Evolutionary conservation across 2,113 vertebrate genomes (phyloP).

Genomic region (Proterorhinus semilunaris): DNA sequence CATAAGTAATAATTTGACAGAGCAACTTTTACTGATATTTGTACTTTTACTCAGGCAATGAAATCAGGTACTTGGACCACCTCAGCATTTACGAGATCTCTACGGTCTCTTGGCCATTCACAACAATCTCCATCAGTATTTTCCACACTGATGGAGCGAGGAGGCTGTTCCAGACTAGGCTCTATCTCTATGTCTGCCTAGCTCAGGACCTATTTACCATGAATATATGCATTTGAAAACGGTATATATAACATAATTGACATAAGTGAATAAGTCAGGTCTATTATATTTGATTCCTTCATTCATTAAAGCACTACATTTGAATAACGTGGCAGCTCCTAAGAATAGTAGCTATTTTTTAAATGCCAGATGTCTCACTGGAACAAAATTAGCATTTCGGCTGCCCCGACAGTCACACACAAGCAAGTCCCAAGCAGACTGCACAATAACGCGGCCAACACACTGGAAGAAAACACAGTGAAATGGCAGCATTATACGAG

Average conservation of each 20-base stretch:
- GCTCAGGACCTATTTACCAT: background rate
- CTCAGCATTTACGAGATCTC: too few species aligned
- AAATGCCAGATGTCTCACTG: constrained; percentile 36
- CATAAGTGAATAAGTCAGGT: constrained; percentile 9
- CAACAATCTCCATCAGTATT: too few species aligned
- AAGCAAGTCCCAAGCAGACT: constrained; percentile 25
- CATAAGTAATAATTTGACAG: too few species aligned
- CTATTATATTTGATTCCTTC: constrained; percentile 8
- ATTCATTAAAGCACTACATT: constrained; percentile 10
- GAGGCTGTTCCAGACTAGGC: too few species aligned
- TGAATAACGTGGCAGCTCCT: constrained; percentile 12
- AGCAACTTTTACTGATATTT: too few species aligned
- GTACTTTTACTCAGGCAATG: too few species aligned
- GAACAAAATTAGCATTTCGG: constrained; percentile 44
- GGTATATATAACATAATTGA: background rate
- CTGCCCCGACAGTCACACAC: constrained; percentile 46
- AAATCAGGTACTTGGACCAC: too few species aligned
- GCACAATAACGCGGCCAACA: constrained; percentile 33
- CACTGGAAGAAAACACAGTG: constrained; percentile 29
- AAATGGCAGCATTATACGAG: constrained; percentile 50
- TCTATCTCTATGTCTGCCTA: background rate
- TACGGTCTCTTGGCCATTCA: too few species aligned
- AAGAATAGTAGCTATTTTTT: constrained; percentile 9
- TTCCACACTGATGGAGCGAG: too few species aligned
- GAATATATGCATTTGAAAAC: background rate